phyloP scores from a whole-genome alignment of 2,113 vertebrate genomes.

The Pogonocichla stellata region DNA sequence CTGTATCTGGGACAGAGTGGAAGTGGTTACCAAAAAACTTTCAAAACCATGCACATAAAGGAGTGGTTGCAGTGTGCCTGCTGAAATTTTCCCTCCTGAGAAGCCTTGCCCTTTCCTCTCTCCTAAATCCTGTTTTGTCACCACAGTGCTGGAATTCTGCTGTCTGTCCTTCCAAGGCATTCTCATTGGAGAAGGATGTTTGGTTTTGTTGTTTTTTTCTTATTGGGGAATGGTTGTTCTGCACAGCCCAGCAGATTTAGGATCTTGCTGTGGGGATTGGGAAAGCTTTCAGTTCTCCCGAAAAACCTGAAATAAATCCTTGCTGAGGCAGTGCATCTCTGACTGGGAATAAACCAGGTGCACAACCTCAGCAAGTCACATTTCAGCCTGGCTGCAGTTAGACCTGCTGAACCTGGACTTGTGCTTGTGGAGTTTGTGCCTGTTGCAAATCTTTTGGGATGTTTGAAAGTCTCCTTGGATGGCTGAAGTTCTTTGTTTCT shows the following conservation, averaged over 20 bases:
- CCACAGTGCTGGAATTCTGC: background rate
- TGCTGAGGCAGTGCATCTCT: background rate
- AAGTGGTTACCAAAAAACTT: background rate
- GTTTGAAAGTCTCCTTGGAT: background rate
- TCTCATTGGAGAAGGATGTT: background rate
- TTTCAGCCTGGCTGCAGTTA: background rate
- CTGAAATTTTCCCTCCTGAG: background rate
- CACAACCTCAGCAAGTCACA: background rate
- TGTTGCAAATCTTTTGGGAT: background rate
- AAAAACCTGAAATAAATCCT: background rate
- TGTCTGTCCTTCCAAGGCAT: background rate
- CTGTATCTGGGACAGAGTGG: background rate
- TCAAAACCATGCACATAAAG: background rate
- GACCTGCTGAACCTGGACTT: fast-evolving
- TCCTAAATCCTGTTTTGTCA: background rate
- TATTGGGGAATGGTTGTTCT: background rate
- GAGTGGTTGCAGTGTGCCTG: background rate
- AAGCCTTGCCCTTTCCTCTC: background rate
- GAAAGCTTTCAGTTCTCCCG: background rate
- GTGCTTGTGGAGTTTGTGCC: background rate
- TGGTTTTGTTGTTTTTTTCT: background rate
- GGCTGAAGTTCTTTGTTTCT: background rate
- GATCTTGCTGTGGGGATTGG: background rate
- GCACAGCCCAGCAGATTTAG: background rate
- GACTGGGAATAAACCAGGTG: background rate